A percentile compares a stretch with the other conserved stretches of the same genome.
phyloP scores from a whole-genome alignment of 2,888 invertebrate genomes.

The Kryphioiulus occultus region DNA sequence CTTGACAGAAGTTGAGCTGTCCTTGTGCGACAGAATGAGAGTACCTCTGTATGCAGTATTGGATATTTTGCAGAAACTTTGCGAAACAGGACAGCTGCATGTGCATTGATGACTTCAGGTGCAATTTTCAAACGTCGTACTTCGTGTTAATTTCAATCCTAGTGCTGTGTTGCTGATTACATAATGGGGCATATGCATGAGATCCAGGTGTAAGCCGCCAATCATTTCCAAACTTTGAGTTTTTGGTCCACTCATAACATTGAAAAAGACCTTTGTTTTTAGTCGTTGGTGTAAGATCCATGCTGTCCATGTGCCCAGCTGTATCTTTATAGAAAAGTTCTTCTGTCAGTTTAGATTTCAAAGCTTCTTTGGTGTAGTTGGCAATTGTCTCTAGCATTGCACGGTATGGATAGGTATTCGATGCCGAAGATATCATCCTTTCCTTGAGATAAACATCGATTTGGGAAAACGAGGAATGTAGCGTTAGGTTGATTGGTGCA shows the following conservation, averaged over 20 bases:
- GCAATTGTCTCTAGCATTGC: neutral
- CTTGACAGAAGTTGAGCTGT: conserved; percentile 57
- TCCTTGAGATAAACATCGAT: neutral
- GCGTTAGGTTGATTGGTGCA: neutral
- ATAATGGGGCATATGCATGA: neutral
- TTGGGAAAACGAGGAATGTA: neutral
- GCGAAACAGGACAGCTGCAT: conserved; percentile 54
- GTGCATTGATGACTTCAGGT: conserved; percentile 55
- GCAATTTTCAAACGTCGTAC: too few species aligned
- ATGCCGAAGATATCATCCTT: neutral
- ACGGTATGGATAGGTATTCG: neutral
- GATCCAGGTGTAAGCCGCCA: neutral
- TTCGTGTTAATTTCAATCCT: neutral
- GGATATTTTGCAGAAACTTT: conserved; percentile 56
- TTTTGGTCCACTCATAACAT: neutral
- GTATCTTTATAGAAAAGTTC: neutral
- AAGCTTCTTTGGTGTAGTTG: neutral
- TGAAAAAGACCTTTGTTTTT: neutral
- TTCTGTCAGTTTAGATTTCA: neutral
- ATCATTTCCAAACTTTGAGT: neutral
- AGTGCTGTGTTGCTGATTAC: neutral
- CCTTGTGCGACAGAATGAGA: conserved; percentile 56
- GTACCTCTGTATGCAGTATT: conserved; percentile 54
- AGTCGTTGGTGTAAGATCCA: neutral
- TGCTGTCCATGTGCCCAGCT: neutral